Evolutionary conservation across 2,113 vertebrate genomes (phyloP).

Genomic region (Nesoenas mayeri): DNA sequence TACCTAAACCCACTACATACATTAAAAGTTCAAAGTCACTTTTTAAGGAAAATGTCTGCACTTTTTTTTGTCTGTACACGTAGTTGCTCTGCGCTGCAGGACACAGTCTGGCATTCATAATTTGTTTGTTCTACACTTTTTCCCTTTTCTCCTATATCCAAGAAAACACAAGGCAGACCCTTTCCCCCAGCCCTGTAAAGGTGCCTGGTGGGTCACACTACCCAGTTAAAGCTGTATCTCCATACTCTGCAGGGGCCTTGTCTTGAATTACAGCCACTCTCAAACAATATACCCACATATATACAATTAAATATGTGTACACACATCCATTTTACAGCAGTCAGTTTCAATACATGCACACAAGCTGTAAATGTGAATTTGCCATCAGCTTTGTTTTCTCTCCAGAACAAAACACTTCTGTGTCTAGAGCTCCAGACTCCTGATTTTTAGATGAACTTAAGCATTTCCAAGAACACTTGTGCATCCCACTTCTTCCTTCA

Average conservation of each 20-base stretch:
- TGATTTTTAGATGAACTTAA: neutral
- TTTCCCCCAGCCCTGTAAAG: neutral
- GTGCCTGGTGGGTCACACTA: neutral
- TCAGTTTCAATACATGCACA: neutral
- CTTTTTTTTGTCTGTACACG: neutral
- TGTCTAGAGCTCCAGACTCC: neutral
- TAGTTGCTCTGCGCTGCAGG: neutral
- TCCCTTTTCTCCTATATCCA: neutral
- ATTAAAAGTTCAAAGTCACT: slow-evolving; percentile 20
- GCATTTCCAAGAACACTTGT: neutral
- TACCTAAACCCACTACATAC: neutral
- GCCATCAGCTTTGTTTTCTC: neutral
- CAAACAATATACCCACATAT: neutral
- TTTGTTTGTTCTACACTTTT: neutral
- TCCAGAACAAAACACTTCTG: neutral
- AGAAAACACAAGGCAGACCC: neutral
- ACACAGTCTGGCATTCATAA: neutral
- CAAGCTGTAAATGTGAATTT: neutral
- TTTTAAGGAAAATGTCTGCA: neutral
- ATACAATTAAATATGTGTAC: neutral
- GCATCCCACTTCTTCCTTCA: neutral
- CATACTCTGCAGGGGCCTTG: neutral
- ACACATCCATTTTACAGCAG: neutral
- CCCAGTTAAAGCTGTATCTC: neutral
- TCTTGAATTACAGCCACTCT: neutral